Evolutionary conservation across 1,140 invertebrate genomes (phyloP), one percentile per base, ranked within the genome.

Genomic region (Cotesia vestalis): DNA sequence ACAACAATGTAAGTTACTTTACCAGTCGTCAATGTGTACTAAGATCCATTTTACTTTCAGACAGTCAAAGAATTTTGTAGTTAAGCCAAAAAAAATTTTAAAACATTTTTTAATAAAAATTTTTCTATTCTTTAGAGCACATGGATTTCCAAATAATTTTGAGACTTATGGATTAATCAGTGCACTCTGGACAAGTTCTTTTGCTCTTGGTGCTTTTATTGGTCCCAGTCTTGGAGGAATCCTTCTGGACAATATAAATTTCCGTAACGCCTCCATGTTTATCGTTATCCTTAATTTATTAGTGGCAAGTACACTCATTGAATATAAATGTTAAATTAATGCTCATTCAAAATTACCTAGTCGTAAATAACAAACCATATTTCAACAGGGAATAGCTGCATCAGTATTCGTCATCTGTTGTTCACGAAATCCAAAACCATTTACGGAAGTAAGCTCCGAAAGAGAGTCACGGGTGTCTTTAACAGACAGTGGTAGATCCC

Each of bases 131-230:
- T 73, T 63, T 52, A 94, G 92, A 77, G 83, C 88, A 1, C 86
- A 91, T 71, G 94, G 94, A 9, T 91, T 95, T 76, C 91, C 93
- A 1, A 93, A 95, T 79, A 93, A 91, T 69, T 86, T 95, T 46
- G 91, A 94, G 80, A 96, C 94, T 0, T 95, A 94, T 75, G 94
- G 94, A 0, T 83, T 96, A 35, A 91, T 96, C 59, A 95, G 94
- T 3, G 94, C 93, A 1, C 86, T 96, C 53, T 95, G 94, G 93
- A 95, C 94, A 0, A 95, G 94, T 9, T 91, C 92, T 0, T 95
- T 95, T 80, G 94, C 95, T 2, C 85, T 95, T 0, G 94, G 94
- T n/a, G 93, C 93, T 34, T 95, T 95, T 81, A 91, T 95, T 35
- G 94, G 94, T 0, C 94, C 94, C 1, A 93, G 92, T 1, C 86